Evolutionary conservation across 2,888 invertebrate species (phyloP), one percentile per base, ranked within the genome.

Genomic region (Antitype chi): DNA sequence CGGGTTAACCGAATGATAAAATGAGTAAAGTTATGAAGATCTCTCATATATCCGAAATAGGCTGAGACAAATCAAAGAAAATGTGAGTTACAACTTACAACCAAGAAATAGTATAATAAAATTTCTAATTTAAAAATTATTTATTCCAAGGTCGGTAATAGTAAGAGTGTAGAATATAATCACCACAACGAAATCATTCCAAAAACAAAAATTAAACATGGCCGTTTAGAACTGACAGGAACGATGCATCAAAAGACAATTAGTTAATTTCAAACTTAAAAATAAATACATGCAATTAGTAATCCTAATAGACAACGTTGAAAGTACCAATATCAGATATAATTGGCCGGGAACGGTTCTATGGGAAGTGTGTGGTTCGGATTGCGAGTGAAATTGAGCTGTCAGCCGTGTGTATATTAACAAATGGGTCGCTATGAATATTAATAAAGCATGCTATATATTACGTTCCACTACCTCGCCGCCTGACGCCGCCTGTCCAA

Each of bases 371-470:
- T 89, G 87, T 88, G 90, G 85, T 89, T 89, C 88, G 90, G 90
- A 93, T 87, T 85, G 92, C 92, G 85, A 90, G 91, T 94, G 91
- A 95, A 94, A 96, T 96, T 95, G 94, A 96, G 94, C 95, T 96
- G 96, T 96, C 96, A 93, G 91, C 90, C 89, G 90, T 91, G 92
- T 92, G 92, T 93, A 90, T 94, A 95, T 95, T 95, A 96, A 96
- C 93, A 95, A 96, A 96, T 95, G 94, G 93, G 90, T 88, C 78
- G 83, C 94, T 93, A 96, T 96, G 96, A 95, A 96, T 96, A 96
- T 95, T 96, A 96, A 96, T 96, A 94, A 92, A 92, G 90, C 89
- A 89, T 89, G 88, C 87, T 89, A 91, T 92, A 92, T 87, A 92
- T 92, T 90, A 90, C 86, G 87, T 91, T 88, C 88, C 90, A 90